Conservation (phyloP, 2,113 vertebrate genomes). For the Nycticorax nycticorax region DNA sequence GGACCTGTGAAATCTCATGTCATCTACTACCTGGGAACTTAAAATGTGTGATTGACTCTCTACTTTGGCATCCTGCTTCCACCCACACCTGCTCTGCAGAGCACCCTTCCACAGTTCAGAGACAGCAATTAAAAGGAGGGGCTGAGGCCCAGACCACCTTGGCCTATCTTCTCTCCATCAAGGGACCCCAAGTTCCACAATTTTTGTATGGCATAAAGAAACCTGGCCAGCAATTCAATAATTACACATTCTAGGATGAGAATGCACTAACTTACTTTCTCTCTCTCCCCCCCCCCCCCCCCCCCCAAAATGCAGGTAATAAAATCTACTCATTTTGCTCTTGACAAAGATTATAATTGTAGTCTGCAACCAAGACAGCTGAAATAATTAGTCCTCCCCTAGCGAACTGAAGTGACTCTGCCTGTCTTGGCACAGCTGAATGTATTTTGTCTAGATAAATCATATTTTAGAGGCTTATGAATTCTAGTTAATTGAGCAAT, state of each 20-base stretch:
- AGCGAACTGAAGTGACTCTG: neutral
- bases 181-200: neutral
- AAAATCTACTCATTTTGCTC: neutral
- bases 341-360: neutral
- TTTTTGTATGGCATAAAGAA: neutral
- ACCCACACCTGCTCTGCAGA: neutral
- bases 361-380: constrained; percentile 2
- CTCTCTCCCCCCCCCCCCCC: too few species aligned
- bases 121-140: neutral
- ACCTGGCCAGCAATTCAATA: neutral
- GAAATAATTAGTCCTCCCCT: neutral
- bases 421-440: neutral
- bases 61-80: neutral
- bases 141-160: neutral
- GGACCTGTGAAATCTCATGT: neutral
- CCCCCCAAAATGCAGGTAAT: constrained; percentile 2
- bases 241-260: neutral
- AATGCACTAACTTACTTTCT: neutral
- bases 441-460: constrained; percentile 16
- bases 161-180: neutral
- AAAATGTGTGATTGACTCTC: neutral
- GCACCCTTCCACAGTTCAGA: neutral
- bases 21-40: neutral
- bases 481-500: neutral
- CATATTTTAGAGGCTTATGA: neutral